A percentile compares a stretch with the other conserved stretches of the same genome.
Evolutionary conservation across 2,888 invertebrate genomes (phyloP).

Genomic region (Tetranychus piercei): DNA sequence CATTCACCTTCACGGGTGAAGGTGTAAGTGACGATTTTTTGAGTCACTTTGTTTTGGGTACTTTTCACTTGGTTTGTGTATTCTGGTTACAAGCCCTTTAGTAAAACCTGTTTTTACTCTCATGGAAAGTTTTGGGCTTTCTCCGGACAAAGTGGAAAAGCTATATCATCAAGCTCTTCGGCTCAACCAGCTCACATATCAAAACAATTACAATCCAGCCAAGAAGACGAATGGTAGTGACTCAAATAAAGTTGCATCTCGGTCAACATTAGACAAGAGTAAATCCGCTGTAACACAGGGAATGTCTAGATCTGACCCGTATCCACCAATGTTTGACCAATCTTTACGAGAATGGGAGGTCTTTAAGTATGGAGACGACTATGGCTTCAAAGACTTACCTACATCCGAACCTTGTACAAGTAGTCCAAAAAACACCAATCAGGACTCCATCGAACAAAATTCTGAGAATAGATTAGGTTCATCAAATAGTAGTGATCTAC

Average conservation of each 20-base stretch:
- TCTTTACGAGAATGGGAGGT: not conserved
- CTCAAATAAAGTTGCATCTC: not conserved
- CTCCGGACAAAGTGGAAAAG: conserved; percentile 1
- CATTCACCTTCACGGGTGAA: not conserved
- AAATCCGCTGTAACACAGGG: not conserved
- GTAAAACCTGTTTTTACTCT: not conserved
- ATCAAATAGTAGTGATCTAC: not conserved
- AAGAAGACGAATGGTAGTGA: not conserved
- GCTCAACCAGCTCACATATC: not conserved
- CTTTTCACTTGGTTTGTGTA: not conserved
- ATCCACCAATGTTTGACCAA: not conserved
- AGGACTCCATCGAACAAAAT: not conserved
- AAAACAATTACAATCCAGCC: not conserved
- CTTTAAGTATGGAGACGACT: not conserved
- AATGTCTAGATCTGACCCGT: not conserved
- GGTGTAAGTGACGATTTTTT: not conserved
- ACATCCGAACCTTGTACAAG: not conserved
- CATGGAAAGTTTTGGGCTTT: not conserved
- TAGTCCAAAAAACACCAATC: not conserved
- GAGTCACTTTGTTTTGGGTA: not conserved
- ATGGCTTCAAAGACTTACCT: not conserved
- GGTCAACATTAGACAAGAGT: not conserved
- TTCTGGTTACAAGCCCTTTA: not conserved
- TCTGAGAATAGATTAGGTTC: not conserved
- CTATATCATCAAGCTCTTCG: not conserved